phyloP scores from a whole-genome alignment of 2,113 vertebrate genomes.

The Otocyon megalotis region DNA sequence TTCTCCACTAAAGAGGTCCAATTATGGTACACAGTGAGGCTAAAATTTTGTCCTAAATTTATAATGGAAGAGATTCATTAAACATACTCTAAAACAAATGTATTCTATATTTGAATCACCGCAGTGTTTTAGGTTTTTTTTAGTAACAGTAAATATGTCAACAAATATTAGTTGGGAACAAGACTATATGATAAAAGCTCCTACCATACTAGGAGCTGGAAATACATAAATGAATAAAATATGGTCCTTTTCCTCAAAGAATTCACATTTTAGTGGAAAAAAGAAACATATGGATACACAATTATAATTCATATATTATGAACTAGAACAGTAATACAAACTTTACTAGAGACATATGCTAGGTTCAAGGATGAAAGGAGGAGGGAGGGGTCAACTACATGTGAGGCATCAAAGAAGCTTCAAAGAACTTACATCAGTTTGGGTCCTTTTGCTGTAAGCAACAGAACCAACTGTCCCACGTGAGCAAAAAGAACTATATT shows the following conservation, averaged over 20 bases:
- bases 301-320: not conserved
- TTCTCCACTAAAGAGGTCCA: conserved; percentile 35
- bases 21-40: not conserved
- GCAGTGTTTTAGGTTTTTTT: not conserved
- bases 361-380: not conserved
- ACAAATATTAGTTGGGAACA: conserved; percentile 39
- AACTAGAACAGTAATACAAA: not conserved
- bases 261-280: conserved; percentile 35
- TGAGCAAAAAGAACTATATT: not conserved
- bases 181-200: not conserved
- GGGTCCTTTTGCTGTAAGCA: not conserved
- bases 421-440: not conserved
- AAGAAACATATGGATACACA: not conserved
- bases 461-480: not conserved
- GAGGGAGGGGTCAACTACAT: not conserved
- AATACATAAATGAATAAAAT: conserved; percentile 12
- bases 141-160: conserved; percentile 34
- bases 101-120: not conserved
- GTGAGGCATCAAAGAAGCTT: not conserved
- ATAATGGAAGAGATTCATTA: conserved; percentile 59
- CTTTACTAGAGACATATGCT: not conserved
- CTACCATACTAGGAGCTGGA: not conserved
- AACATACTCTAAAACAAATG: conserved; percentile 23
- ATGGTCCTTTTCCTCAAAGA: conserved; percentile 39
- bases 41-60: conserved; percentile 66